A percentile compares a stretch with the other conserved stretches of the same genome.
These are phyloP conservation scores for Pseudorhiza aurosa DNA, from an alignment of 30 jellyfish, hydroid and myxozoan genomes.

Conservation along the genomic window DNA sequence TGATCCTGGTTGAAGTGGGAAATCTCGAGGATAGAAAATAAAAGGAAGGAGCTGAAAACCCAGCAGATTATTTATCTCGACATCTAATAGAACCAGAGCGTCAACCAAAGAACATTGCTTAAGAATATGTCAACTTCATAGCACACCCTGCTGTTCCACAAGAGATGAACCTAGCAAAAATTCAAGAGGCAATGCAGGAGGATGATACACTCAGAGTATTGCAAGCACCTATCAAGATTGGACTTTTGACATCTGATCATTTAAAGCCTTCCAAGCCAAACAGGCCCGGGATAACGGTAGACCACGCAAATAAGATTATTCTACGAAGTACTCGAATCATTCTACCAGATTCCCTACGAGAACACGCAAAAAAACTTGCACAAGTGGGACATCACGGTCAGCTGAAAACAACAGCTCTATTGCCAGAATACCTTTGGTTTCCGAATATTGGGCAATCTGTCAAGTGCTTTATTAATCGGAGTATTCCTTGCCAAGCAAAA, in stretches of 20 bases:
- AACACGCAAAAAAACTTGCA: constrained; percentile 25
- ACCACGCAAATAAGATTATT: neutral
- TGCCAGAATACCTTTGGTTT: constrained; percentile 51
- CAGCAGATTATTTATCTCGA: too few relatives aligned
- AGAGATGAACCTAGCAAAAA: neutral
- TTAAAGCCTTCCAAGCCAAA: too few relatives aligned
- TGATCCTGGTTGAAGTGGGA: too few relatives aligned
- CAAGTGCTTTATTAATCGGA: constrained; percentile 14
- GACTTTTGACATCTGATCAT: neutral
- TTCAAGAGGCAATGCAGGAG: neutral
- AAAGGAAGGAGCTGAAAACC: constrained; percentile 4
- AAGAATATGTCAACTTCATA: neutral
- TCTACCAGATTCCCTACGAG: constrained; percentile 42
- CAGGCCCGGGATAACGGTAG: neutral
- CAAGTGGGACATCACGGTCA: constrained; percentile 52
- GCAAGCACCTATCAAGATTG: neutral
- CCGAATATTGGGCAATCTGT: constrained; percentile 19
- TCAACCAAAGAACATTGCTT: neutral
- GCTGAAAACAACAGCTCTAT: constrained; percentile 30
- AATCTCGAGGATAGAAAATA: too few relatives aligned
- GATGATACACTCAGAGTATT: neutral
- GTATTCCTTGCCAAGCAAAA: constrained; percentile 27
- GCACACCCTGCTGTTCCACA: neutral
- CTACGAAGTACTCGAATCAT: too few relatives aligned
- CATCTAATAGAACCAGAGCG: neutral